A percentile compares a stretch with the other conserved stretches of the same genome.
Conservation (phyloP, 1,140 invertebrate species). For the Cotesia chilonis region DNA sequence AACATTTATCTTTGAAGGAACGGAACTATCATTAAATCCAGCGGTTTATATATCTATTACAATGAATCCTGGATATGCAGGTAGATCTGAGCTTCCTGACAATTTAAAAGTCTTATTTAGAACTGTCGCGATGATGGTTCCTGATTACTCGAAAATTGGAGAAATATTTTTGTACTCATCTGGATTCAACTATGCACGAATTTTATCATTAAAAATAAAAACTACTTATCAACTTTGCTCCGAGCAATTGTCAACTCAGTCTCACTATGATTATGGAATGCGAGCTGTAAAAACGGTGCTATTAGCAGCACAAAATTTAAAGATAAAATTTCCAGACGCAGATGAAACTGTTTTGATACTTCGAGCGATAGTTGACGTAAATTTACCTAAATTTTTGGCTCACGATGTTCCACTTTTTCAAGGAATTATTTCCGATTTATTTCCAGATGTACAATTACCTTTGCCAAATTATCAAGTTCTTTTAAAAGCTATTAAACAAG, state of each 20-base stretch:
- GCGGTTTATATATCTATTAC: slow-evolving; percentile 91
- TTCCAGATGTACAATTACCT: slow-evolving; percentile 81
- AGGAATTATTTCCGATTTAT: slow-evolving; percentile 91
- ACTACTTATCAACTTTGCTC: slow-evolving; percentile 89
- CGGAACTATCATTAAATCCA: slow-evolving; percentile 80
- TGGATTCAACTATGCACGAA: slow-evolving; percentile 83
- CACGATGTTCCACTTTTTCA: slow-evolving; percentile 90
- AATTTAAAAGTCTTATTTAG: slow-evolving; percentile 91
- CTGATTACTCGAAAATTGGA: slow-evolving; percentile 90
- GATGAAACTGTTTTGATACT: slow-evolving; percentile 81
- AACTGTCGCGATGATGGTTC: slow-evolving; percentile 95
- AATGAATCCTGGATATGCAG: slow-evolving; percentile 94
- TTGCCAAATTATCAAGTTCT: slow-evolving; percentile 77
- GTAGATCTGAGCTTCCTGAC: slow-evolving; percentile 85
- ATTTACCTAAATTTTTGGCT: slow-evolving; percentile 90
- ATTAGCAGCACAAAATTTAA: slow-evolving; percentile 86
- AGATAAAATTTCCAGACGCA: slow-evolving; percentile 84
- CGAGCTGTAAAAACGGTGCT: slow-evolving; percentile 85
- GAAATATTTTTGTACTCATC: slow-evolving; percentile 92
- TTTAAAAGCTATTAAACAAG: slow-evolving; percentile 66
- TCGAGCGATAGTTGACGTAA: slow-evolving; percentile 89
- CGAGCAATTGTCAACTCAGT: slow-evolving; percentile 86
- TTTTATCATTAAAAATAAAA: slow-evolving; percentile 86
- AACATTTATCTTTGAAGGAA: slow-evolving; percentile 86
- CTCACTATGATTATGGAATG: slow-evolving; percentile 93